Conservation (phyloP, 2,888 invertebrate genomes). For the Spodoptera picta region DNA sequence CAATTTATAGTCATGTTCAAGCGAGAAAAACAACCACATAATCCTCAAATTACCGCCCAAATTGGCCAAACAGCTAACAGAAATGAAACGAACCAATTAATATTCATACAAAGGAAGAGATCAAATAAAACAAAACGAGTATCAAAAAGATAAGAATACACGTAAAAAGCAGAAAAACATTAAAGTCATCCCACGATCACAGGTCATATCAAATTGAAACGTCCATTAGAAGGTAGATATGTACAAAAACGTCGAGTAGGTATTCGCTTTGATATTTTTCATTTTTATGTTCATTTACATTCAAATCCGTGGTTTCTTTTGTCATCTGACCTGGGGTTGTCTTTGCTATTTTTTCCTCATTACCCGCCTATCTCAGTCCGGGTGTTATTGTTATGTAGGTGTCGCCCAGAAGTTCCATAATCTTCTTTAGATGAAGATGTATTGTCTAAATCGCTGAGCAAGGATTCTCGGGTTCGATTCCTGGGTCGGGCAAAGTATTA, state of each 20-base stretch:
- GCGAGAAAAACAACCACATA: no score
- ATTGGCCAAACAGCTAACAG: no score
- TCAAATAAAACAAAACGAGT: slow-evolving; percentile 5
- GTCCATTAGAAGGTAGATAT: slow-evolving; percentile 30
- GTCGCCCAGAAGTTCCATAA: slow-evolving; percentile 13
- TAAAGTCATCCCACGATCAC: slow-evolving; percentile 29
- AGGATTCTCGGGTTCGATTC: neutral
- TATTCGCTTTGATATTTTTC: slow-evolving; percentile 53
- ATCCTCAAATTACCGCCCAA: no score
- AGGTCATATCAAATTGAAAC: slow-evolving; percentile 39
- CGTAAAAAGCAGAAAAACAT: slow-evolving; percentile 20
- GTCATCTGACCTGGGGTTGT: slow-evolving; percentile 43
- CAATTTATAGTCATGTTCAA: no score
- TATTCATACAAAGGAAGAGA: slow-evolving; percentile 7
- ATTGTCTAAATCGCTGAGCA: no score
- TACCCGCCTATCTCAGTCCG: slow-evolving; percentile 46
- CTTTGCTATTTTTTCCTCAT: slow-evolving; percentile 48
- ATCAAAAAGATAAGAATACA: slow-evolving; percentile 6
- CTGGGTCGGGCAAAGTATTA: no score
- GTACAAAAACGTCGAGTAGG: slow-evolving; percentile 9
- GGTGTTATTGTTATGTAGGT: neutral
- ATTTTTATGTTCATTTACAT: slow-evolving; percentile 58
- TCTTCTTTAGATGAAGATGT: neutral
- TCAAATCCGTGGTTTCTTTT: slow-evolving; percentile 55
- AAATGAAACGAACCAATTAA: no score